phyloP scores from a whole-genome alignment of 1,140 invertebrate genomes.

The Myzus persicae region DNA sequence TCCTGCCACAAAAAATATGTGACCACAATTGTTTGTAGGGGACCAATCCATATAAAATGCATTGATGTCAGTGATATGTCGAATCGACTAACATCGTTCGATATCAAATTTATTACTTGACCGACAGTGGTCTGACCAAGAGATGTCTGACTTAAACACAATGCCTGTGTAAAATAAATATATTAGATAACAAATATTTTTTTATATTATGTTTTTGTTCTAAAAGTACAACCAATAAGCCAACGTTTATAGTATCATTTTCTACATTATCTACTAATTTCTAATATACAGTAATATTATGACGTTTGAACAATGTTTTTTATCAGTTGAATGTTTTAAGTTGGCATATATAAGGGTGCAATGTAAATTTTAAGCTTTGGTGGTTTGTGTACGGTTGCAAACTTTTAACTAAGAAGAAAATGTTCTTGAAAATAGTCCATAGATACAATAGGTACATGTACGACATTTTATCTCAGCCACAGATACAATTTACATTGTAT shows the following conservation, averaged over 20 bases:
- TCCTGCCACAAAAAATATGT: conserved; percentile 79
- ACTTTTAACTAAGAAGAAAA: not conserved
- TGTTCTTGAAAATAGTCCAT: not conserved
- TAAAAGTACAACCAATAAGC: not conserved
- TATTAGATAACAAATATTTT: not conserved
- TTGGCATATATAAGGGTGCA: too few species aligned
- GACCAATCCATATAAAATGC: conserved; percentile 83
- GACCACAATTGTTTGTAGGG: conserved; percentile 79
- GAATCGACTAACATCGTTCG: conserved; percentile 84
- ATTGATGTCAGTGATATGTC: conserved; percentile 74
- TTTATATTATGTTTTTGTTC: not conserved
- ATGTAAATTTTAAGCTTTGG: not conserved
- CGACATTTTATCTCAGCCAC: too few species aligned
- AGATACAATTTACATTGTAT: too few species aligned
- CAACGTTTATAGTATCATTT: not conserved
- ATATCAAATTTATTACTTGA: conserved; percentile 90
- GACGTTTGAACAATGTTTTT: not conserved
- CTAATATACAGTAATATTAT: not conserved
- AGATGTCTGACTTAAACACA: conserved; percentile 73
- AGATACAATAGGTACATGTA: too few species aligned
- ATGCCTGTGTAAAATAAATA: conserved; percentile 67
- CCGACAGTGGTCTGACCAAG: conserved; percentile 81
- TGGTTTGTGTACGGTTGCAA: too few species aligned
- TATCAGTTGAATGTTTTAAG: not conserved
- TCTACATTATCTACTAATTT: not conserved